Base-by-base conservation (phyloP, 2,113 vertebrate genomes). In the Vanacampus margaritifer region DNA sequence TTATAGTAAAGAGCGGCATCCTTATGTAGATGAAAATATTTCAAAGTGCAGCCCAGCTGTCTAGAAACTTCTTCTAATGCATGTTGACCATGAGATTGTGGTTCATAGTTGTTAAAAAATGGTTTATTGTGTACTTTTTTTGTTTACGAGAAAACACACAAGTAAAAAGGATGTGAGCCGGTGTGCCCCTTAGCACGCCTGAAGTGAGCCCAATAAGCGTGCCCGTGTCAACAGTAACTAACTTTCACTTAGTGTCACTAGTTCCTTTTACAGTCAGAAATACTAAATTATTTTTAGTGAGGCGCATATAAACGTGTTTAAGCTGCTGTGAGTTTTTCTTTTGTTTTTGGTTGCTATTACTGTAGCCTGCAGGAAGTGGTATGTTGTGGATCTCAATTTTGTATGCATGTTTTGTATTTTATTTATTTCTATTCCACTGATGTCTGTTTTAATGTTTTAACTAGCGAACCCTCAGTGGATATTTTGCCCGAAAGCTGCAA, bases 381-480 rank as follows among this genome's bases (percentile, higher is more conserved):
- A 87, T 86, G 79, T 74, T 71, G 72, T 67, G 68, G 76, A 78
- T 83, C 82, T 78, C 84, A 75, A 74, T 85, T 87, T 77, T 62
- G 43, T 70, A 67, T 78, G 69, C 74, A 76, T 73, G 51, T 51
- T 82, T 63, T 77, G 83, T 73, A 70, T 79, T 85, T 82, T n/a
- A 76, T 85, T 90, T 87, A 89, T 88, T 89, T 87, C 84, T 79
- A 81, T 85, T 79, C 86, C 84, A 66, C 66, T 60, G 85, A 90
- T 86, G 80, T 78, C 58, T 74, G 79, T 75, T 71, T 72, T 72
- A 65, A 32, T 32, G 28, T 32, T 32, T 32, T 4, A 32, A n/a
- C n/a, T n/a, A 43, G 62, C 66, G 84, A 76, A 82, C 65, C 68
- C 69, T 71, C 72, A 73, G 67, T 72, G 80, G 76, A 84, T 78